Conservation (phyloP, 2,113 vertebrate species). For the Mionectes macconnelli region DNA sequence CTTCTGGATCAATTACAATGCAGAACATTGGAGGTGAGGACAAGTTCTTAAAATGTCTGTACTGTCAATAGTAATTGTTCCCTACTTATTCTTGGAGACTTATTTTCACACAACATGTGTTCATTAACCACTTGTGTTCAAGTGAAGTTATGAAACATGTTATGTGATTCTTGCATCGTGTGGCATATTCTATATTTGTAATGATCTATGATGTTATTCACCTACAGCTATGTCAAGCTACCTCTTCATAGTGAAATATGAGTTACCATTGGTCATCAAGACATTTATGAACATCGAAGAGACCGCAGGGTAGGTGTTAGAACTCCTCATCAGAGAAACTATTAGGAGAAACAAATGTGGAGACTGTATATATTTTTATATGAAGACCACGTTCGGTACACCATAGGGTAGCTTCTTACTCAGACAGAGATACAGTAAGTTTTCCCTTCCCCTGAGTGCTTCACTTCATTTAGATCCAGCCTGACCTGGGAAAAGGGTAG, state of each 20-base stretch:
- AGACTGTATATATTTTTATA: slow-evolving; percentile 46
- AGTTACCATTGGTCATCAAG: slow-evolving; percentile 94
- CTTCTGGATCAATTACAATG: slow-evolving; percentile 93
- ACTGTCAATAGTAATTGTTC: slow-evolving; percentile 6
- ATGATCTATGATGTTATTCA: slow-evolving; percentile 76
- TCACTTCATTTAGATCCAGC: slow-evolving; percentile 31
- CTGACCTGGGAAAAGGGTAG: slow-evolving; percentile 45
- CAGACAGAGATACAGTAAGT: slow-evolving; percentile 59
- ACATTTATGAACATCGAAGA: slow-evolving; percentile 81
- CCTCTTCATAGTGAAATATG: slow-evolving; percentile 99
- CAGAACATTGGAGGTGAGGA: slow-evolving; percentile 95
- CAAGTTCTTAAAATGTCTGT: not conserved
- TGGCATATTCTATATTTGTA: slow-evolving; percentile 73
- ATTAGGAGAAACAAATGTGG: slow-evolving; percentile 52
- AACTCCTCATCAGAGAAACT: slow-evolving; percentile 70
- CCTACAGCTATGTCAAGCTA: slow-evolving; percentile 98
- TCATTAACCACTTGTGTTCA: slow-evolving; percentile 61
- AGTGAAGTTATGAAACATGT: slow-evolving; percentile 62
- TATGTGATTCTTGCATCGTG: slow-evolving; percentile 66
- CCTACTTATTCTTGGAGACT: slow-evolving; percentile 42
- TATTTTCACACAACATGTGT: slow-evolving; percentile 61
- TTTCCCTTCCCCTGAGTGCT: slow-evolving; percentile 28
- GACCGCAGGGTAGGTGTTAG: slow-evolving; percentile 82
- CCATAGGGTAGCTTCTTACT: slow-evolving; percentile 49
- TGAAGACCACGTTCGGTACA: slow-evolving; percentile 50